Percentiles rank a stretch among this genome's conserved stretches.
phyloP scores from a whole-genome alignment of 1,140 invertebrate genomes.

The Vollenhovia emeryi region DNA sequence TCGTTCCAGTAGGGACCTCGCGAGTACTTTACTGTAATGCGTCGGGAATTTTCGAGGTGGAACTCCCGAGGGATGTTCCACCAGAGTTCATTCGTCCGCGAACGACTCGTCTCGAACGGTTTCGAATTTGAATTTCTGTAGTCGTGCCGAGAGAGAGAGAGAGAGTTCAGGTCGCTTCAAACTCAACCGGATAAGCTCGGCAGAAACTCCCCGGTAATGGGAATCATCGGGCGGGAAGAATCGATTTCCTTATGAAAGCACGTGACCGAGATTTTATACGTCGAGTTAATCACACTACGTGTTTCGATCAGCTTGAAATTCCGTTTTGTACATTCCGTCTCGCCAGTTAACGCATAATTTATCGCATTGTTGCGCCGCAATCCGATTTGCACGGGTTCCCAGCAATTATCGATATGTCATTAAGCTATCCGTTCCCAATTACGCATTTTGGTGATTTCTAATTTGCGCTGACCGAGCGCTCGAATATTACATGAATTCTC shows the following conservation, averaged over 20 bases:
- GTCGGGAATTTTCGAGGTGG: slow-evolving; percentile 33
- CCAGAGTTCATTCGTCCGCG: slow-evolving; percentile 40
- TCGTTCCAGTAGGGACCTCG: background rate
- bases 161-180: slow-evolving; percentile 22
- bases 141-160: background rate
- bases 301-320: slow-evolving; percentile 13
- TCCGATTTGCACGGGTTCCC: slow-evolving; percentile 6
- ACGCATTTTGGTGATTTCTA: background rate
- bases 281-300: slow-evolving; percentile 11
- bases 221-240: slow-evolving; percentile 28
- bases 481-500: background rate
- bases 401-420: slow-evolving; percentile 7
- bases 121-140: slow-evolving; percentile 47
- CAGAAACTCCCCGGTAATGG: slow-evolving; percentile 7
- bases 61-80: slow-evolving; percentile 14
- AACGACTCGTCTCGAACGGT: slow-evolving; percentile 1
- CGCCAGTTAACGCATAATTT: slow-evolving; percentile 16
- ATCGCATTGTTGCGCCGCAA: slow-evolving; percentile 2
- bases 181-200: slow-evolving; percentile 11
- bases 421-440: slow-evolving; percentile 12
- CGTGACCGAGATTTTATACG: slow-evolving; percentile 37
- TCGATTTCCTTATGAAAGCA: slow-evolving; percentile 33
- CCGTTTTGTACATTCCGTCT: background rate
- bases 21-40: background rate
- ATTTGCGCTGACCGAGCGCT: background rate